These are phyloP conservation scores for Panthera uncia DNA, from an alignment of 2,113 vertebrate genomes.

Conservation along the genomic window DNA sequence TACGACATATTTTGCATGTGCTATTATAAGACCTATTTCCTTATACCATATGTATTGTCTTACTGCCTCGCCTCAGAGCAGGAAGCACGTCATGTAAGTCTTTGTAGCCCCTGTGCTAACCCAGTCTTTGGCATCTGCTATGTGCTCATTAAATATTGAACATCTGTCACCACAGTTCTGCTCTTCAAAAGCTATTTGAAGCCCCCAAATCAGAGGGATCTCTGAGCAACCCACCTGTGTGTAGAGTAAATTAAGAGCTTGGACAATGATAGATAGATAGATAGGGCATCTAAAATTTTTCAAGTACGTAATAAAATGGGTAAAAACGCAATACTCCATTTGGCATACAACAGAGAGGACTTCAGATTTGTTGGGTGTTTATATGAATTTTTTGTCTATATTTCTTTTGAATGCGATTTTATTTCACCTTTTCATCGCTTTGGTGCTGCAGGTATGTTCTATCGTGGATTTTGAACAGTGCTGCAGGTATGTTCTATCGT, in stretches of 20 bases:
- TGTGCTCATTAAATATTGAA: not conserved
- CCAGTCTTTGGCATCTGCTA: not conserved
- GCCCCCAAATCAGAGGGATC: not conserved
- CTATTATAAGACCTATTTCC: not conserved
- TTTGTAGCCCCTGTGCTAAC: too few relatives aligned
- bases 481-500: not conserved
- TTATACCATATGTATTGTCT: fast-evolving
- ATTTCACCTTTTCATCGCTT: not conserved
- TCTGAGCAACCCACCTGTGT: not conserved
- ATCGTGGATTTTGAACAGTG: not conserved
- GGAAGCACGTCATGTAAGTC: fast-evolving
- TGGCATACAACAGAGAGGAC: not conserved
- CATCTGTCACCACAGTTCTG: not conserved
- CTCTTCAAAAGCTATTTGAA: not conserved
- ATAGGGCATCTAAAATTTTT: not conserved
- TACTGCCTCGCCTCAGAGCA: fast-evolving
- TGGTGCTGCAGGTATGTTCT: not conserved
- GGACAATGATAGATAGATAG: not conserved
- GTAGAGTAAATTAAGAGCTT: not conserved
- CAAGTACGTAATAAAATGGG: not conserved
- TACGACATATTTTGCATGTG: not conserved
- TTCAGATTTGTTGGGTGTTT: not conserved
- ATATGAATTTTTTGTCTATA: not conserved
- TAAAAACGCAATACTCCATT: not conserved
- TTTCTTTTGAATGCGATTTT: not conserved